phyloP scores from a whole-genome alignment of 2,113 vertebrate genomes.

The Poecile atricapillus region DNA sequence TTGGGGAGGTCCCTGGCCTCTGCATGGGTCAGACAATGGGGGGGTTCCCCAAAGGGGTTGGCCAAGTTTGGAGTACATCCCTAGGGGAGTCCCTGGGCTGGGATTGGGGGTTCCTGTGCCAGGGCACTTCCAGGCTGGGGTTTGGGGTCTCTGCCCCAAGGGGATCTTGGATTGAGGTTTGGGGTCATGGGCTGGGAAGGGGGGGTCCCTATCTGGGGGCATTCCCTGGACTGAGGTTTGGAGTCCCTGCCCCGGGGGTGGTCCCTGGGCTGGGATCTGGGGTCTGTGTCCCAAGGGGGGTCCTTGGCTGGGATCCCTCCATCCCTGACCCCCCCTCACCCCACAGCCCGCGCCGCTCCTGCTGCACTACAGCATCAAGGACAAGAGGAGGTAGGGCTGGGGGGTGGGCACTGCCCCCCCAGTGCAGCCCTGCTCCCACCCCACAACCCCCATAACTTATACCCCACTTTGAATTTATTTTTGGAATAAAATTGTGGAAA shows the following conservation, averaged over 20 bases:
- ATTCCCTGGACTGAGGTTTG: neutral
- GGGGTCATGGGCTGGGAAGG: neutral
- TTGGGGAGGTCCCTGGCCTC: rapidly evolving
- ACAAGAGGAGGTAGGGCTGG: constrained; percentile 77
- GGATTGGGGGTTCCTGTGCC: neutral
- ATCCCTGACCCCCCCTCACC: neutral
- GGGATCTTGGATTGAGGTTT: neutral
- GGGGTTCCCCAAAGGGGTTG: neutral
- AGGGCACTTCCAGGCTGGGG: neutral
- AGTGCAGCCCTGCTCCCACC: neutral
- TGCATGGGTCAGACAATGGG: neutral
- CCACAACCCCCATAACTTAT: constrained; percentile 63
- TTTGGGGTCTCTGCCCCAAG: neutral
- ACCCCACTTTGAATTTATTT: constrained; percentile 64
- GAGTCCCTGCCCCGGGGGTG: neutral
- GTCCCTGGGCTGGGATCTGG: neutral
- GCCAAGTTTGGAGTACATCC: neutral
- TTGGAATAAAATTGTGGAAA: constrained; percentile 74
- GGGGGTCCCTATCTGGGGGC: neutral
- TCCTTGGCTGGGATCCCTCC: neutral
- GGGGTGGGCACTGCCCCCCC: neutral
- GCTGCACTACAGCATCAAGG: constrained; percentile 79
- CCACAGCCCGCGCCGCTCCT: constrained; percentile 73
- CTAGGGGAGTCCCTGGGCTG: neutral
- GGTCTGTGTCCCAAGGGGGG: neutral